phyloP scores from a whole-genome alignment of 2,797 vertebrate species.

The Gymnocypris eckloni region DNA sequence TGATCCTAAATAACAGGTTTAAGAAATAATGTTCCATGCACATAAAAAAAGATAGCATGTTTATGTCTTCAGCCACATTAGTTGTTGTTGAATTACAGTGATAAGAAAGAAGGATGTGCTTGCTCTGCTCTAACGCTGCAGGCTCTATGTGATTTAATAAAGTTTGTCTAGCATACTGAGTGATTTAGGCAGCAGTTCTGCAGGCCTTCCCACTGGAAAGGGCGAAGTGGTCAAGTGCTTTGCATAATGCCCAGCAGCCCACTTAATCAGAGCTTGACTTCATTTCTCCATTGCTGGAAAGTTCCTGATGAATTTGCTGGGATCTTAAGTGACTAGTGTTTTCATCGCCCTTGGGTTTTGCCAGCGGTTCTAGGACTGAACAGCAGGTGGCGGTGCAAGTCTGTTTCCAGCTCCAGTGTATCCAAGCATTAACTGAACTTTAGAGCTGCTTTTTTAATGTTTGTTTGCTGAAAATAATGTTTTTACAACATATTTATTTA shows the following conservation, averaged over 20 bases:
- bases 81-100: background rate
- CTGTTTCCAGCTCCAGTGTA: background rate
- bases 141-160: background rate
- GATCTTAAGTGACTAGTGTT: background rate
- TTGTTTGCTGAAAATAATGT: background rate
- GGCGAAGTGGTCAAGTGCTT: constrained; percentile 3
- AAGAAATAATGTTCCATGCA: background rate
- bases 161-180: background rate
- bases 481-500: background rate
- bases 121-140: background rate
- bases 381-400: constrained; percentile 3
- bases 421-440: background rate
- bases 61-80: background rate
- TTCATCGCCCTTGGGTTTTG: background rate
- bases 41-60: background rate
- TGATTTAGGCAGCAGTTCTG: constrained; percentile 11
- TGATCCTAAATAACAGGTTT: background rate
- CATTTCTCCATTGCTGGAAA: constrained; percentile 2
- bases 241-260: constrained; percentile 1
- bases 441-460: background rate
- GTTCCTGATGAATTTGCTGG: constrained; percentile 8
- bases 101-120: background rate
- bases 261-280: constrained; percentile 20
- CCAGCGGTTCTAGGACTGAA: background rate
- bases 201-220: background rate